Percentiles rank a stretch among this genome's conserved stretches.
phyloP scores from a whole-genome alignment of 2,888 invertebrate species.

The Microplitis deprimator region DNA sequence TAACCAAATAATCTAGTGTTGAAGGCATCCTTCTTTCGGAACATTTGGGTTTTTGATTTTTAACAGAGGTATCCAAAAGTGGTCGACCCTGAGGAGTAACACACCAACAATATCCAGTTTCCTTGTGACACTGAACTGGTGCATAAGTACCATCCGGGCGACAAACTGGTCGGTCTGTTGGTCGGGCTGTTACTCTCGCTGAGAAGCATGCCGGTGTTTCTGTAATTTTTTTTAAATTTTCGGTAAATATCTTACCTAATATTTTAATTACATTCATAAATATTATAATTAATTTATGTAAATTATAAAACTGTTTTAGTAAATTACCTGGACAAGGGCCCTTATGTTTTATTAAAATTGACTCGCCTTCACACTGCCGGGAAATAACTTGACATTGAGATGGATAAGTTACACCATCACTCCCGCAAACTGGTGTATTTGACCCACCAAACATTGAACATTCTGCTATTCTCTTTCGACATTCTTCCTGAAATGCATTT shows the following conservation, averaged over 20 bases:
- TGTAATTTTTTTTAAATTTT: conserved; percentile 49
- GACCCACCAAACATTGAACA: conserved; percentile 61
- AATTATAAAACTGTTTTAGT: background rate
- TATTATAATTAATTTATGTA: background rate
- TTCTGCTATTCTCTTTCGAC: conserved; percentile 66
- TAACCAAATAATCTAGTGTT: conserved; percentile 10
- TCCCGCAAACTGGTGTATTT: conserved; percentile 79
- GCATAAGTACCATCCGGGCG: conserved; percentile 88
- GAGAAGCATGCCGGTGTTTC: conserved; percentile 71
- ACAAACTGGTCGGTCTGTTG: conserved; percentile 83
- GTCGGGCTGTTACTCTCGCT: conserved; percentile 71
- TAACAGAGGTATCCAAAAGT: conserved; percentile 84
- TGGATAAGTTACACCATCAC: conserved; percentile 87
- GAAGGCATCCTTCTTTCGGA: conserved; percentile 60
- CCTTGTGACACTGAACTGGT: conserved; percentile 86
- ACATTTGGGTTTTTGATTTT: conserved; percentile 81
- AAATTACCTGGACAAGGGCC: conserved; percentile 81
- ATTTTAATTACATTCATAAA: background rate
- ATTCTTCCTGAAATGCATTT: conserved; percentile 62
- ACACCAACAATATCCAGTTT: conserved; percentile 90
- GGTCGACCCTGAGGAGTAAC: conserved; percentile 88
- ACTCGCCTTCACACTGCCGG: conserved; percentile 83
- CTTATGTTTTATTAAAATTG: conserved; percentile 80
- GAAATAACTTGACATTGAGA: conserved; percentile 84
- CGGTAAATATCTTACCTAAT: background rate